Percentiles rank a stretch among this genome's conserved stretches.
Conservation (phyloP, 2,113 vertebrate genomes). For the Thamnophis sirtalis region DNA sequence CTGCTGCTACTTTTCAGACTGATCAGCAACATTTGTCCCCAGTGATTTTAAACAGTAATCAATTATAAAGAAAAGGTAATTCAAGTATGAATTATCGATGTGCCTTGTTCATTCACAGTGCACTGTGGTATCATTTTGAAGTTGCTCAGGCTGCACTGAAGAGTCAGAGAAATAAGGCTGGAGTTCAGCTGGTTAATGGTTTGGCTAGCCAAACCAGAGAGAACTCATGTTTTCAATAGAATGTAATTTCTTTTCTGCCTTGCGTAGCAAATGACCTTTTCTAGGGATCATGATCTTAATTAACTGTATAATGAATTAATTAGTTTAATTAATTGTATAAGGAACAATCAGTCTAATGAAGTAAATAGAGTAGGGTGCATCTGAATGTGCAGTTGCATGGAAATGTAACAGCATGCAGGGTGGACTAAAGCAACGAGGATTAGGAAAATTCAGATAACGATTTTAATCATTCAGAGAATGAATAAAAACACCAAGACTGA, state of each 20-base stretch:
- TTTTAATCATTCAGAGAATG: neutral
- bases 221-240: neutral
- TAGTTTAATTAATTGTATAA: neutral
- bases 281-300: neutral
- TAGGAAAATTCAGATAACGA: neutral
- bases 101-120: neutral
- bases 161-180: neutral
- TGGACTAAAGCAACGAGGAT: neutral
- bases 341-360: neutral
- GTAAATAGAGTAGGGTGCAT: neutral
- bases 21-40: conserved; percentile 3
- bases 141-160: neutral
- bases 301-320: neutral
- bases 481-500: neutral
- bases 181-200: neutral
- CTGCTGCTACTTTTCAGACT: neutral
- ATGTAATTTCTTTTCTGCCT: neutral
- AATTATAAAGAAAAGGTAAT: neutral
- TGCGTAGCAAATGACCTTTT: neutral
- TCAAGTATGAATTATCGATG: neutral
- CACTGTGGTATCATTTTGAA: neutral
- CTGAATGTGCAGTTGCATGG: neutral
- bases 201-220: neutral
- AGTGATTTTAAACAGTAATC: neutral
- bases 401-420: neutral